Evolutionary conservation across 92 coral and sea anemone species (phyloP).

Genomic region (Phenganax stokvisi): DNA sequence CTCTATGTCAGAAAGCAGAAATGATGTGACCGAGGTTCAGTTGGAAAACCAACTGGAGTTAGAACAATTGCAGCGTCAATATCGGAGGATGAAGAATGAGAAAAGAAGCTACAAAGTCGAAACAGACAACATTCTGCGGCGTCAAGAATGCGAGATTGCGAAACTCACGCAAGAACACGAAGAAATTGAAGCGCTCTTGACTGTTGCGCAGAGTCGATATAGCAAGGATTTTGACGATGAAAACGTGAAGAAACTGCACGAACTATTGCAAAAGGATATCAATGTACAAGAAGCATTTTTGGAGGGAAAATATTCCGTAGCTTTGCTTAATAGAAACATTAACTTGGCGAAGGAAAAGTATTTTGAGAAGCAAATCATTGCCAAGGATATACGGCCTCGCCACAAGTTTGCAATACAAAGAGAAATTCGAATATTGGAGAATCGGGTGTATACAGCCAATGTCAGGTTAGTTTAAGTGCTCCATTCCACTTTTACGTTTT

Average conservation of each 20-base stretch:
- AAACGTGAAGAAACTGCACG: slow-evolving; percentile 56
- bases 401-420: slow-evolving; percentile 60
- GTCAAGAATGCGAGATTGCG: slow-evolving; percentile 69
- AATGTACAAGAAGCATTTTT: slow-evolving; percentile 49
- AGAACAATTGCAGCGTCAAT: slow-evolving; percentile 65
- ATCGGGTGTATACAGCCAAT: slow-evolving; percentile 64
- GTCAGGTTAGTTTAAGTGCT: slow-evolving; percentile 4
- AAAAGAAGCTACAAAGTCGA: slow-evolving; percentile 73
- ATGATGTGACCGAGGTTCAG: slow-evolving; percentile 56
- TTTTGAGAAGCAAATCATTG: slow-evolving; percentile 51
- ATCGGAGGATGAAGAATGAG: slow-evolving; percentile 76
- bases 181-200: slow-evolving; percentile 57
- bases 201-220: slow-evolving; percentile 61
- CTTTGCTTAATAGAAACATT: slow-evolving; percentile 52
- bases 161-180: slow-evolving; percentile 60
- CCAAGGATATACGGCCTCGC: slow-evolving; percentile 40
- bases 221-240: slow-evolving; percentile 59
- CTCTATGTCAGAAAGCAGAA: slow-evolving; percentile 27
- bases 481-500: not conserved
- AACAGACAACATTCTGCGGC: slow-evolving; percentile 70
- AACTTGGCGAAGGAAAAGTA: slow-evolving; percentile 50
- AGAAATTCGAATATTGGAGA: slow-evolving; percentile 75
- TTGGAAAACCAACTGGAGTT: slow-evolving; percentile 84
- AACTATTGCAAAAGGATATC: slow-evolving; percentile 60
- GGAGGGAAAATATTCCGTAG: slow-evolving; percentile 48